Base-by-base conservation (phyloP, 2,888 invertebrate genomes). In the Pristionchus arcanus region DNA sequence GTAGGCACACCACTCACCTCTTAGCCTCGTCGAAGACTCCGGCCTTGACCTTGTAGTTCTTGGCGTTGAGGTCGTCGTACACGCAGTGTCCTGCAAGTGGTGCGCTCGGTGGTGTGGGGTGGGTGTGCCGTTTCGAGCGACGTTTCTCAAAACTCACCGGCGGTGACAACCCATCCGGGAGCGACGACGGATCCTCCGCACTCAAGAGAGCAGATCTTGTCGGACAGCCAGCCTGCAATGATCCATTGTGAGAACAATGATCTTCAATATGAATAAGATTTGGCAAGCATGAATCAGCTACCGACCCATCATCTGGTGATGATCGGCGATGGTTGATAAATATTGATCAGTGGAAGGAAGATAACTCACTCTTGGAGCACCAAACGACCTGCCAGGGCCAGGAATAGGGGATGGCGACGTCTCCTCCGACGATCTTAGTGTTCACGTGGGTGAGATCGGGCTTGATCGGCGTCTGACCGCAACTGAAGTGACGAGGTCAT, bases 151-250 rank as follows among this genome's bases (percentile, higher is more conserved):
- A 15, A 63, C 55, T 42, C 25, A 55, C 91, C 91, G 34, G 91
- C 91, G 25, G 91, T 91, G 9, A 91, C 90, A 25, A 90, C 91
- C 91, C 91, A 91, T 55, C 81, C 77, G 53, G 53, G 49, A 16
- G 59, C 90, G 81, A 91, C 89, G 37, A 91, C 87, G 42, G 91
- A 53, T 63, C 91, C 91, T 87, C 91, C 91, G 90, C 91, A 91
- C 71, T 91, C 91, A 19, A 91, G 90, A 21, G 49, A 77, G 71
- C 91, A 90, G 42, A 81, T 81, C 81, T 81, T 81, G 81, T 49
- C 84, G 25, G 83, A 81, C 34, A 84, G 55, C 84, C 83, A 85
- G 68, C 89, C 89, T 89, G 68, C n/a, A 89, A 74, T 53, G 53
- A 16, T 74, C 34, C 1, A 31, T n/a, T 87, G 42, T 83, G 53